Percentiles rank a stretch among this genome's conserved stretches.
These are phyloP conservation scores for Nomada hirtipes DNA, from an alignment of 2,888 invertebrate species.

Conservation along the genomic window DNA sequence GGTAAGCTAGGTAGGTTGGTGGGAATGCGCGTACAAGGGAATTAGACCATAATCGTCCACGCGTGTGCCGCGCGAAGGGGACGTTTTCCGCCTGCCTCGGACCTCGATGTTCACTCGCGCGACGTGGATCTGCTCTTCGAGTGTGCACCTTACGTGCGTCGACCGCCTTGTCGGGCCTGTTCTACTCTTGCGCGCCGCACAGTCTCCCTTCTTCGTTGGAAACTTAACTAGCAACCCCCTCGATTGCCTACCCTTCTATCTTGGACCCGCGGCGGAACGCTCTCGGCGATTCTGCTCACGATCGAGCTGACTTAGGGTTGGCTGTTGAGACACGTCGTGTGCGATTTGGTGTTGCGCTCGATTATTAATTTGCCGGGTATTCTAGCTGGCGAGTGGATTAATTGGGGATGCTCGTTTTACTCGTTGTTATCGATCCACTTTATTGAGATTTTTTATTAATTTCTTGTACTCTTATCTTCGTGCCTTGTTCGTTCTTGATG, in stretches of 20 bases:
- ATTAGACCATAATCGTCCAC: slow-evolving; percentile 83
- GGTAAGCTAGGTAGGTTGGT: slow-evolving; percentile 80
- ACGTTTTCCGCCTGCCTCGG: slow-evolving; percentile 73
- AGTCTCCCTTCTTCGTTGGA: slow-evolving; percentile 9
- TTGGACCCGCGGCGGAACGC: no score
- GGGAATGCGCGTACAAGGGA: slow-evolving; percentile 80
- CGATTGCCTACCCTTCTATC: slow-evolving; percentile 1
- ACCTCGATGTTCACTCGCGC: slow-evolving; percentile 76
- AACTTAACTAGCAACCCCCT: background rate
- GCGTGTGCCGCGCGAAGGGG: slow-evolving; percentile 78
- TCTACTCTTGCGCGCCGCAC: background rate
- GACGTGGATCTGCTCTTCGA: slow-evolving; percentile 46
- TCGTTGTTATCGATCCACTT: no score
- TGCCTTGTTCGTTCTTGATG: no score
- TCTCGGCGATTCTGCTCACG: no score
- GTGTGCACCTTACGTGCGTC: slow-evolving; percentile 27
- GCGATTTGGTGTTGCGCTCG: no score
- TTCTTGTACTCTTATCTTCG: no score
- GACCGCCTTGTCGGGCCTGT: background rate
- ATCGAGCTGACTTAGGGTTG: no score
- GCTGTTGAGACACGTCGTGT: no score
- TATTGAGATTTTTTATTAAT: no score
- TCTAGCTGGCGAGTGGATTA: no score
- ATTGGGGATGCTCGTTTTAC: no score
- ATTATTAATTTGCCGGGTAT: no score